Percentiles rank a stretch among this genome's conserved stretches.
phyloP scores from a whole-genome alignment of 1,140 invertebrate genomes.

The Ceratina australensis region DNA sequence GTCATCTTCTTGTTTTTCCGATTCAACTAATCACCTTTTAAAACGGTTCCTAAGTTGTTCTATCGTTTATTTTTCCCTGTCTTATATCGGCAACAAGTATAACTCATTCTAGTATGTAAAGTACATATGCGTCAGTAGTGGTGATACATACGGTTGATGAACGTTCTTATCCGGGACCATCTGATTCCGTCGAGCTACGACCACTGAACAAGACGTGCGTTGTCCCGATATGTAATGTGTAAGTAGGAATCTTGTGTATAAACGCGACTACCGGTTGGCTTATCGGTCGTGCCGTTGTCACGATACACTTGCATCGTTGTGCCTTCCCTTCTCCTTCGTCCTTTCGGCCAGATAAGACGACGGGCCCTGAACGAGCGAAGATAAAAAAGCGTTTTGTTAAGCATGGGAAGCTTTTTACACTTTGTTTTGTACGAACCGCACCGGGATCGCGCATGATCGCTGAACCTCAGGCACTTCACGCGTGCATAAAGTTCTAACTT shows the following conservation, averaged over 20 bases:
- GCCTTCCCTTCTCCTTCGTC: conserved; percentile 9
- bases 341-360: conserved; percentile 22
- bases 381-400: conserved; percentile 32
- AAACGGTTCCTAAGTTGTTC: conserved; percentile 4
- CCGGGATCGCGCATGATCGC: not conserved
- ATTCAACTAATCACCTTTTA: not conserved
- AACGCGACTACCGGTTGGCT: conserved; percentile 36
- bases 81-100: conserved; percentile 16
- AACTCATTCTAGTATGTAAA: not conserved
- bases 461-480: not conserved
- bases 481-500: not conserved
- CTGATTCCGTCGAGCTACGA: conserved; percentile 44
- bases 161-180: conserved; percentile 54
- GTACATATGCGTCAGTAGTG: conserved; percentile 36
- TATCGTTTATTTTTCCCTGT: conserved; percentile 4
- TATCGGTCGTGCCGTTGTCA: conserved; percentile 50
- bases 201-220: conserved; percentile 53
- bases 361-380: not conserved
- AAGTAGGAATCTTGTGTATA: conserved; percentile 53
- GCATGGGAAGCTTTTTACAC: not conserved
- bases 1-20: no score
- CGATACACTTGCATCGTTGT: conserved; percentile 37
- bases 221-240: conserved; percentile 50
- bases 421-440: no score
- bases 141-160: conserved; percentile 49